Base-by-base conservation (phyloP, 1,140 invertebrate species). In the Drosophila insularis region DNA sequence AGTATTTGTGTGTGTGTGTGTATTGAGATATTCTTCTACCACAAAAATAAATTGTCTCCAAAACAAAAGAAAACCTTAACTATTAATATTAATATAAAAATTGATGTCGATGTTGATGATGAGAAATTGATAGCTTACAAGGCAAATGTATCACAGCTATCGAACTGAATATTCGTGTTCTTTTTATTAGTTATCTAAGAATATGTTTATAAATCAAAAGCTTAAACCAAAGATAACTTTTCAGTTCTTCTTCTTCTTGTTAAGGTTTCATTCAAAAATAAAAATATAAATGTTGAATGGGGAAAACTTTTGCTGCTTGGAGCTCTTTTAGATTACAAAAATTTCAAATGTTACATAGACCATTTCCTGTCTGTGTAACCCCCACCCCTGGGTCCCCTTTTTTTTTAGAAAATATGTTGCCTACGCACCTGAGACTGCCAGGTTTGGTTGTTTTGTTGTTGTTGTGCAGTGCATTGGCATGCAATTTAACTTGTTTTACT, bases 401-500 rank as follows among this genome's bases (percentile, higher is more conserved):
- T 50, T 50, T 50, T 27, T 5, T 50, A 3, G 43, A 13, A 55
- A 66, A 17, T 46, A 63, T 71, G 65, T 70, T 37, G 19, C 46
- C 54, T 65, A 40, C 73, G 73, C 72, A 73, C 31, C 73, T 75
- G 60, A 19, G 23, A 19, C 7, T 21, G 56, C 23, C n/a, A 7
- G 60, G 60, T 50, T 62, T 37, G 35, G 35, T 13, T 37, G 35
- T 37, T 37, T 23, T 27, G 23, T 21, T 72, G 68, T 72, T 31
- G 40, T 55, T 63, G 68, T 80, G 65, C 71, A 84, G 86, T 89
- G 80, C 84, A 89, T 89, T 89, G 84, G 84, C 84, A 89, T 89
- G 84, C 84, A 66, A 89, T 84, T 84, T 80, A 79, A 89, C 84
- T 89, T 89, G 84, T 89, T 89, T 89, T 76, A 72, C 84, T 76